Evolutionary conservation across 1,140 invertebrate species (phyloP).

Genomic region (Agrypnia vestita): DNA sequence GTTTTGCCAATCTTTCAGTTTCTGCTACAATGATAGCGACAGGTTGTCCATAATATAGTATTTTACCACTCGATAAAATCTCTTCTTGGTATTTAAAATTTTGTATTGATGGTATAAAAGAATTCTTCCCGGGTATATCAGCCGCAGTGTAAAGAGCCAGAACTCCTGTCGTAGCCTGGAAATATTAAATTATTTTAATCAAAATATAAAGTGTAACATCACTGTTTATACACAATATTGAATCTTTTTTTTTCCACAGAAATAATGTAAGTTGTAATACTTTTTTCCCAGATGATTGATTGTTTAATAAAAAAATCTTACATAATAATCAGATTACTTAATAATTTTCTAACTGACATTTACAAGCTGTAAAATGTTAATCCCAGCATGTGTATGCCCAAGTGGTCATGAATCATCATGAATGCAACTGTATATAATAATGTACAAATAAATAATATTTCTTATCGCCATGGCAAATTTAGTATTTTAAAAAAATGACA

Average conservation of each 20-base stretch:
- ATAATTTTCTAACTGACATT: no score
- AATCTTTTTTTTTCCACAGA: not conserved
- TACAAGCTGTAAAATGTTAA: no score
- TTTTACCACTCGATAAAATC: constrained; percentile 71
- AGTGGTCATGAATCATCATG: no score
- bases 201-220: not conserved
- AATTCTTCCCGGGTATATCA: constrained; percentile 80
- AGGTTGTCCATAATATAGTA: constrained; percentile 82
- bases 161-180: constrained; percentile 79
- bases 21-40: constrained; percentile 82
- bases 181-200: constrained; percentile 48
- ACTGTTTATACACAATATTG: no score
- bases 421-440: no score
- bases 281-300: no score
- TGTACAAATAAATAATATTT: no score
- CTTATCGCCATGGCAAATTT: no score
- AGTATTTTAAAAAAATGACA: no score
- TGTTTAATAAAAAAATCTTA: not conserved
- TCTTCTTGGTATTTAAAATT: constrained; percentile 65
- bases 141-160: constrained; percentile 79
- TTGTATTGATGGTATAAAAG: constrained; percentile 52
- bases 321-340: no score
- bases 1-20: constrained; percentile 76
- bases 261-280: not conserved
- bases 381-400: no score